These are phyloP conservation scores for Cheilosia vernalis DNA, from an alignment of 2,888 invertebrate genomes.

Conservation along the genomic window DNA sequence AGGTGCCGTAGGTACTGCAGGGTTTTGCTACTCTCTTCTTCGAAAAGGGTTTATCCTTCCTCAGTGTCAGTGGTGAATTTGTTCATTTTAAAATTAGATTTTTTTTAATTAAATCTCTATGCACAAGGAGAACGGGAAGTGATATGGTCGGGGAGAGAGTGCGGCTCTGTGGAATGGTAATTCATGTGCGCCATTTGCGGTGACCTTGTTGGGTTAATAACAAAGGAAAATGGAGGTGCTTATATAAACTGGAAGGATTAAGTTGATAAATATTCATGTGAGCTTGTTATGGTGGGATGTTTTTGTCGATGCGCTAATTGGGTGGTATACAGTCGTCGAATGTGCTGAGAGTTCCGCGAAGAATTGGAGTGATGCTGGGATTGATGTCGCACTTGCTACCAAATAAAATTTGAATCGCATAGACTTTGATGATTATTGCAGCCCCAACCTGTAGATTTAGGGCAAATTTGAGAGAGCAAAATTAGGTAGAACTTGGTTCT, in stretches of 20 bases:
- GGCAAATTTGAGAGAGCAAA: too few relatives aligned
- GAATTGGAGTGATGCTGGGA: too few relatives aligned
- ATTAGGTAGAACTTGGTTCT: too few relatives aligned
- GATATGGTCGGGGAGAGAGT: neutral
- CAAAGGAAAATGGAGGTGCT: neutral
- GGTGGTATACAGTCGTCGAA: too few relatives aligned
- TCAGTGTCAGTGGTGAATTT: constrained; percentile 4
- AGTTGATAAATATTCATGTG: constrained; percentile 12
- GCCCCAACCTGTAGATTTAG: too few relatives aligned
- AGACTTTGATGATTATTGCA: too few relatives aligned
- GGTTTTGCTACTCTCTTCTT: neutral
- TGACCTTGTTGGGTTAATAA: constrained; percentile 39
- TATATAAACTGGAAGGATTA: constrained; percentile 21
- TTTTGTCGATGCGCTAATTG: neutral
- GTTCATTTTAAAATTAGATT: constrained; percentile 22
- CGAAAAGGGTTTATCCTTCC: constrained; percentile 20
- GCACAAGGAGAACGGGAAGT: neutral
- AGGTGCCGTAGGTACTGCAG: constrained; percentile 15
- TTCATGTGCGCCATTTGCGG: constrained; percentile 16
- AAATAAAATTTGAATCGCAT: too few relatives aligned
- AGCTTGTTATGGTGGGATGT: neutral
- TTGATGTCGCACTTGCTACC: too few relatives aligned
- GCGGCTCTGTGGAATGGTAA: constrained; percentile 9
- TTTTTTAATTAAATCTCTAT: constrained; percentile 27
- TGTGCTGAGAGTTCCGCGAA: too few relatives aligned